phyloP scores from a whole-genome alignment of 2,797 vertebrate genomes.

The Pantherophis alleghaniensis region DNA sequence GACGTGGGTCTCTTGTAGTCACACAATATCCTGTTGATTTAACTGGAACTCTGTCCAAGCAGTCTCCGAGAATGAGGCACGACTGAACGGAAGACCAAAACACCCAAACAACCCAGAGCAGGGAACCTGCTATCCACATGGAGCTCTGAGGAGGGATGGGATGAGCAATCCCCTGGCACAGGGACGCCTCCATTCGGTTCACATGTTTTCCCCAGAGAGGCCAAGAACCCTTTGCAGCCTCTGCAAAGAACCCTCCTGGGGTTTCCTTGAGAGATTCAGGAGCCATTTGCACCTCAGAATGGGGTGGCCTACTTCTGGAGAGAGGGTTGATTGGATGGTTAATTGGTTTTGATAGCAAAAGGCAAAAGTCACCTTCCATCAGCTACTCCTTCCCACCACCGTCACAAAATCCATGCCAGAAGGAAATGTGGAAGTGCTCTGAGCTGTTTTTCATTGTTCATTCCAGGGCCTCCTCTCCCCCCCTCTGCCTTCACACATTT shows the following conservation, averaged over 20 bases:
- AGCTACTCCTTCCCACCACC: background rate
- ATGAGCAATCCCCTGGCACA: background rate
- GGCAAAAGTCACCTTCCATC: background rate
- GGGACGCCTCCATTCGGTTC: background rate
- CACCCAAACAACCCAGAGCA: no score
- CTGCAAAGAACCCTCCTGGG: background rate
- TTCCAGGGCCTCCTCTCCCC: background rate
- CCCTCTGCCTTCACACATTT: background rate
- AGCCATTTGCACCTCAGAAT: background rate
- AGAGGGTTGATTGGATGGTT: background rate
- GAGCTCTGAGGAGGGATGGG: no score
- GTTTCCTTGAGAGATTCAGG: background rate
- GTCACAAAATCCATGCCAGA: background rate
- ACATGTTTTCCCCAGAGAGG: background rate
- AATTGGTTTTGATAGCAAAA: background rate
- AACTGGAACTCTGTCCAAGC: background rate
- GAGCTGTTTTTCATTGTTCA: background rate
- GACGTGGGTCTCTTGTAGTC: background rate
- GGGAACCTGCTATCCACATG: background rate
- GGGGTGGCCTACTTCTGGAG: background rate
- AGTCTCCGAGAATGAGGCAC: background rate
- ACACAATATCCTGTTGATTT: no score
- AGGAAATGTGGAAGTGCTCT: background rate
- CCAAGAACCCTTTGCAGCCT: background rate
- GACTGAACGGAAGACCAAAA: background rate